Evolutionary conservation across 2,797 vertebrate species (phyloP).

Genomic region (Malacoctenus gilli): DNA sequence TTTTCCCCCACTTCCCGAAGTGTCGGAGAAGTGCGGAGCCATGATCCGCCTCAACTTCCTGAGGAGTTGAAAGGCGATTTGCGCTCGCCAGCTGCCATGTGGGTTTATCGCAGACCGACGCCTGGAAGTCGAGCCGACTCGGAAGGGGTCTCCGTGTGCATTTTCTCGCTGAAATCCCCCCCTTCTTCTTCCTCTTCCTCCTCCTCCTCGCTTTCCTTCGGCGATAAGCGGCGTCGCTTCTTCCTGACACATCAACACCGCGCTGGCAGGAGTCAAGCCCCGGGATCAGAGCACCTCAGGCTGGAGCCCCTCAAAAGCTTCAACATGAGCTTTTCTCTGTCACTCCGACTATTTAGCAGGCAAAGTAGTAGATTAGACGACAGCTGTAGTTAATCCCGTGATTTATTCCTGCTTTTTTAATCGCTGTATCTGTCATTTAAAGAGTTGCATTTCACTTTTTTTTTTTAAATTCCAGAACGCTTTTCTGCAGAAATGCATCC

Average conservation of each 20-base stretch:
- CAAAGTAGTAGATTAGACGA: not conserved
- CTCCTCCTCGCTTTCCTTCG: too few relatives aligned
- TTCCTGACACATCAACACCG: too few relatives aligned
- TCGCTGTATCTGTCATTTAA: not conserved
- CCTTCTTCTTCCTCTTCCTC: not conserved
- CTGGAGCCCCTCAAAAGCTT: not conserved
- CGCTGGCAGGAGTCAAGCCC: slow-evolving; percentile 39
- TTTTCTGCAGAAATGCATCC: too few relatives aligned
- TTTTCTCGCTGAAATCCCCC: slow-evolving; percentile 4
- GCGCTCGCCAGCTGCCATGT: slow-evolving; percentile 29
- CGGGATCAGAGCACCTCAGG: slow-evolving; percentile 26
- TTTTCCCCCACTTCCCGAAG: slow-evolving; percentile 24
- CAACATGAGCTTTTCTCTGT: slow-evolving; percentile 3
- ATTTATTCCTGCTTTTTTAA: not conserved
- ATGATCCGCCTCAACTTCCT: slow-evolving; percentile 67
- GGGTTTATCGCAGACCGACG: slow-evolving; percentile 14
- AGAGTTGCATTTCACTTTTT: not conserved
- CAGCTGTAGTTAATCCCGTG: not conserved
- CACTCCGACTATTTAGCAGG: not conserved
- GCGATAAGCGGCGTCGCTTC: slow-evolving; percentile 15
- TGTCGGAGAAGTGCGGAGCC: slow-evolving; percentile 61
- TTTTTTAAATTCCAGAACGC: too few relatives aligned
- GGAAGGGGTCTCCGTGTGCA: not conserved
- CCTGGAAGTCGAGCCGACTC: too few relatives aligned
- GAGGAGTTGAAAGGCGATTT: slow-evolving; percentile 58